These are phyloP conservation scores for Cosmia pyralina DNA, from an alignment of 2,888 invertebrate species.

Conservation along the genomic window DNA sequence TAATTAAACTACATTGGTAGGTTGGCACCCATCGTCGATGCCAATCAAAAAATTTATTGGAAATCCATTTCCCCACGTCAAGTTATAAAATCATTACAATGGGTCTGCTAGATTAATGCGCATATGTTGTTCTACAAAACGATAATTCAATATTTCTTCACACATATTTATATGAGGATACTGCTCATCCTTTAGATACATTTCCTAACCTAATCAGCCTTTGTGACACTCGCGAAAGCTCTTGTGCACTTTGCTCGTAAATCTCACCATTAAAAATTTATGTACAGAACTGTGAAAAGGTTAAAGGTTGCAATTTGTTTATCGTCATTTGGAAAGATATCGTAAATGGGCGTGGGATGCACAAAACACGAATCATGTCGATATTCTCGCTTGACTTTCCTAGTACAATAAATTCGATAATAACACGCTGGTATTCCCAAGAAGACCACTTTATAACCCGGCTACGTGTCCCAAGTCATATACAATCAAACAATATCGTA, in stretches of 20 bases:
- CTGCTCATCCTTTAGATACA: background rate
- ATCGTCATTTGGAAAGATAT: background rate
- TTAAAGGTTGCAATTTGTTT: background rate
- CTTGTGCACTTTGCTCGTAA: background rate
- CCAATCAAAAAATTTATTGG: slow-evolving; percentile 14
- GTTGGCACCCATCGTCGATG: background rate
- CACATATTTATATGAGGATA: background rate
- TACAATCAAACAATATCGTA: slow-evolving; percentile 51
- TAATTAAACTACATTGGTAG: slow-evolving; percentile 6
- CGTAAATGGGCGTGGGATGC: background rate
- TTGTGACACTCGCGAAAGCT: background rate
- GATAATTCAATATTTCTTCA: background rate
- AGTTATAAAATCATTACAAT: slow-evolving; percentile 3
- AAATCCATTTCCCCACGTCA: slow-evolving; percentile 12
- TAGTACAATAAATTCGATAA: slow-evolving; percentile 23
- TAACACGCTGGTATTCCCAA: slow-evolving; percentile 38
- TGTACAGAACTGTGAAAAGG: background rate
- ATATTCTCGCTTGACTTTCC: slow-evolving; percentile 32
- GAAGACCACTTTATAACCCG: slow-evolving; percentile 39
- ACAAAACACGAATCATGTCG: background rate
- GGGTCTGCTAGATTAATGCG: background rate
- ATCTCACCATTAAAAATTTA: background rate
- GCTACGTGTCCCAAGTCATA: slow-evolving; percentile 61
- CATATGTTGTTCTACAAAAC: background rate
- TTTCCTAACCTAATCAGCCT: background rate